These are phyloP conservation scores for Sebastes aleutianus DNA, from an alignment of 2,797 vertebrate species.

Conservation along the genomic window DNA sequence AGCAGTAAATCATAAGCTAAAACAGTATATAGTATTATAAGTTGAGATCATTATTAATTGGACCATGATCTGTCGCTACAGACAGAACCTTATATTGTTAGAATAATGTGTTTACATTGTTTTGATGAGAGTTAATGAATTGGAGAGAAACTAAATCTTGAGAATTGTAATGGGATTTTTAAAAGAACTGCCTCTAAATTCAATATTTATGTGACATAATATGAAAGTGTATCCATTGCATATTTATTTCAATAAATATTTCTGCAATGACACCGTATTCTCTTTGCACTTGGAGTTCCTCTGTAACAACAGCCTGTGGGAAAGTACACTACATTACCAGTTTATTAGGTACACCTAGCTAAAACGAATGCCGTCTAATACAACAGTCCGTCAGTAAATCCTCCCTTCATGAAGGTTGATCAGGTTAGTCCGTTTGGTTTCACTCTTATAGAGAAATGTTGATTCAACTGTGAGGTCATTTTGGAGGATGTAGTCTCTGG, in stretches of 20 bases:
- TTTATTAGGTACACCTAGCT: not conserved
- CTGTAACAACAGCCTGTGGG: not conserved
- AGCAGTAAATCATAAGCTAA: slow-evolving; percentile 69
- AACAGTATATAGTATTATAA: slow-evolving; percentile 67
- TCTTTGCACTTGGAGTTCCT: slow-evolving; percentile 11
- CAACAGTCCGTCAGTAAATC: not conserved
- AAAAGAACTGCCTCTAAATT: slow-evolving; percentile 68
- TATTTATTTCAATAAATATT: slow-evolving; percentile 85
- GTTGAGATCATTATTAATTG: slow-evolving; percentile 53
- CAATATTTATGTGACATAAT: slow-evolving; percentile 81
- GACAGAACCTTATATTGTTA: slow-evolving; percentile 43
- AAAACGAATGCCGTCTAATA: not conserved
- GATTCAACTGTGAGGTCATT: not conserved
- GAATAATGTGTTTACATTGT: slow-evolving; percentile 43
- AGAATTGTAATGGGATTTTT: slow-evolving; percentile 53
- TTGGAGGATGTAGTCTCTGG: not conserved
- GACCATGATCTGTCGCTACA: slow-evolving; percentile 44
- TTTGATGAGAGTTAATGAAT: slow-evolving; percentile 52
- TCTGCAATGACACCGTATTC: slow-evolving; percentile 68
- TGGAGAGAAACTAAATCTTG: slow-evolving; percentile 54
- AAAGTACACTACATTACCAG: not conserved
- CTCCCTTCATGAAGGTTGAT: not conserved
- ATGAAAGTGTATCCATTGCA: slow-evolving; percentile 78
- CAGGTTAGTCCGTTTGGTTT: not conserved
- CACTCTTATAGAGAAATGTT: not conserved